Evolutionary conservation across 1,140 invertebrate genomes (phyloP).

Genomic region (Diachasma alloeum): DNA sequence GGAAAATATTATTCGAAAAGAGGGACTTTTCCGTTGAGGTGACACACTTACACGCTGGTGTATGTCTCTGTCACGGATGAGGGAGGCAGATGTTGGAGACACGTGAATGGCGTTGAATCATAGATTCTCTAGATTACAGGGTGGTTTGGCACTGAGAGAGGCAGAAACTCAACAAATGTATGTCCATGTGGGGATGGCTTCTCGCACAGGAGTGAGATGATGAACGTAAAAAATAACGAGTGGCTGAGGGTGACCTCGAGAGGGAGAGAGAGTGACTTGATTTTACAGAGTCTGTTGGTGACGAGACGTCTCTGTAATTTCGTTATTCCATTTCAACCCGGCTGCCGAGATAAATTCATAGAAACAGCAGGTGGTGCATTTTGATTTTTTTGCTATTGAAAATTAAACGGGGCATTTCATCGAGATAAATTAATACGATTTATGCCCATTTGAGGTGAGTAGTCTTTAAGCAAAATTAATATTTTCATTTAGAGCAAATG

Average conservation of each 20-base stretch:
- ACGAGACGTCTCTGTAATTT: conserved; percentile 50
- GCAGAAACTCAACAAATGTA: not conserved
- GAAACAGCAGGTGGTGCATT: not conserved
- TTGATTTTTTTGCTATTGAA: not conserved
- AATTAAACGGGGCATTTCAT: not conserved
- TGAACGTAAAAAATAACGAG: not conserved
- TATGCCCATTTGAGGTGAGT: not conserved
- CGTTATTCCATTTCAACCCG: conserved; percentile 41
- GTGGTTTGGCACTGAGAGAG: conserved; percentile 35
- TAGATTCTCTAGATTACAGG: conserved; percentile 52
- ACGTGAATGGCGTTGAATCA: conserved; percentile 53
- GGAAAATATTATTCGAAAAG: not conserved
- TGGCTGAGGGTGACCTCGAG: not conserved
- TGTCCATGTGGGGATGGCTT: not conserved
- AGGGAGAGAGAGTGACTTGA: conserved; percentile 31
- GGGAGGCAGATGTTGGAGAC: conserved; percentile 48
- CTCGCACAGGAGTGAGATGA: not conserved
- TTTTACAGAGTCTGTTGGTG: conserved; percentile 44
- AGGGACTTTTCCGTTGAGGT: not conserved
- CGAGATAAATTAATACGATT: not conserved
- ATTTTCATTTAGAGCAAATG: not conserved
- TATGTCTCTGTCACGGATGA: conserved; percentile 25
- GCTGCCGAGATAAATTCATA: conserved; percentile 11
- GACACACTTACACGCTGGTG: conserved; percentile 13
- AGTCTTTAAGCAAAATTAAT: not conserved